Evolutionary conservation across 2,888 invertebrate species (phyloP).

Genomic region (Pantelozetes paolii): DNA sequence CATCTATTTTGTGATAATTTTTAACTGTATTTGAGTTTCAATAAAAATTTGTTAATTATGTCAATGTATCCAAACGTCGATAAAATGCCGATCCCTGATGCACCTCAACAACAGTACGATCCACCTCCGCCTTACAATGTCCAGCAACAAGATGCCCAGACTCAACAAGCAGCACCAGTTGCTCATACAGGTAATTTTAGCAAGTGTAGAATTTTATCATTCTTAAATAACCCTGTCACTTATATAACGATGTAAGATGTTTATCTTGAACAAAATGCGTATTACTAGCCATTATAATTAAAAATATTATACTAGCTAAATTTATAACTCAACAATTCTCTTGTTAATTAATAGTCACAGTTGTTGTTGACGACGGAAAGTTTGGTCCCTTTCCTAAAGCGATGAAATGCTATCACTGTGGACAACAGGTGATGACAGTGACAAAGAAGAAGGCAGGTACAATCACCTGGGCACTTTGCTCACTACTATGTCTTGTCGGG

Average conservation of each 20-base stretch:
- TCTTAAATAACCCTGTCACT: not conserved
- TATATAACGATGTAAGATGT: not conserved
- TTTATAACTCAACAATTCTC: not conserved
- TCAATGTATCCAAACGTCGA: slow-evolving; percentile 24
- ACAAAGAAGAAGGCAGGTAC: not conserved
- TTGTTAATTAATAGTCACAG: not conserved
- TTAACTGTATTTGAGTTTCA: no score
- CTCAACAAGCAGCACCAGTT: not conserved
- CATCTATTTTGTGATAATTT: no score
- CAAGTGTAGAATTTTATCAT: not conserved
- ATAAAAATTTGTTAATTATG: no score
- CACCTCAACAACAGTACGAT: not conserved
- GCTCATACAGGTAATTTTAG: not conserved
- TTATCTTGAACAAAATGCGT: not conserved
- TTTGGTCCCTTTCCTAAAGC: slow-evolving; percentile 32
- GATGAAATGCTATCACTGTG: slow-evolving; percentile 38
- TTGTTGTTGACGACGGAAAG: slow-evolving; percentile 7
- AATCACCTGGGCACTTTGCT: slow-evolving; percentile 36
- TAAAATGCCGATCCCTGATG: slow-evolving; percentile 7
- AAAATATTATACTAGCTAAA: not conserved
- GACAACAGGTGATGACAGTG: slow-evolving; percentile 33
- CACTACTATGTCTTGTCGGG: slow-evolving; percentile 37
- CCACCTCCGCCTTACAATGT: slow-evolving; percentile 39
- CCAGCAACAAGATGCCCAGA: not conserved
- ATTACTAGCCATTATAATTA: not conserved